Conservation (phyloP, 2,888 invertebrate genomes). For the Girardia tigrina region DNA sequence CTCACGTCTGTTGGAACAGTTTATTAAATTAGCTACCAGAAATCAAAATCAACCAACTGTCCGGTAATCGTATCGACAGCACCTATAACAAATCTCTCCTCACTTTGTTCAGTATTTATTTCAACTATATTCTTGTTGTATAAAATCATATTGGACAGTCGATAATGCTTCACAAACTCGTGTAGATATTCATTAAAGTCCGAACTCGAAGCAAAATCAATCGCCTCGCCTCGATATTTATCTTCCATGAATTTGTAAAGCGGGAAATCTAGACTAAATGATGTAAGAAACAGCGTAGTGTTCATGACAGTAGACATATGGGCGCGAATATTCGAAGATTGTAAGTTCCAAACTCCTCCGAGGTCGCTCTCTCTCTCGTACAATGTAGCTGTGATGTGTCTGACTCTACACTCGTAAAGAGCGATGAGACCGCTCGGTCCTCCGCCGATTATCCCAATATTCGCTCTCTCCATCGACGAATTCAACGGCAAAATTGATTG, state of each 20-base stretch:
- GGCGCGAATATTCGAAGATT: background rate
- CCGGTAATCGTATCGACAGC: background rate
- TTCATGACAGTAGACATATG: constrained; percentile 9
- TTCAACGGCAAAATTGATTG: too few species aligned
- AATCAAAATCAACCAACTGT: background rate
- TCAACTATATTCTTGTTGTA: background rate
- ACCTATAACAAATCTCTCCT: background rate
- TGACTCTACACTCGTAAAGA: constrained; percentile 10
- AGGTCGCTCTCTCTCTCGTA: background rate
- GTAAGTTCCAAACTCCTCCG: constrained; percentile 11
- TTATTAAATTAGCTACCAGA: too few species aligned
- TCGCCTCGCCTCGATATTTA: background rate
- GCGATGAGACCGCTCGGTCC: constrained; percentile 28
- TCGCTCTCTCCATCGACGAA: background rate
- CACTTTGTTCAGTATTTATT: background rate
- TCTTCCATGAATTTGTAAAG: background rate
- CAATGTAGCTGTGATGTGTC: constrained; percentile 9
- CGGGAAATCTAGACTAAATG: background rate
- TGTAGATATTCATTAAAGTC: constrained; percentile 24
- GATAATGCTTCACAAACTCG: background rate
- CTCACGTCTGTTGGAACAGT: too few species aligned
- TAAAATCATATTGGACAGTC: background rate
- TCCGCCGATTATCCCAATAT: constrained; percentile 27
- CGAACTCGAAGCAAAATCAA: background rate
- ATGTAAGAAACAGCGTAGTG: background rate